Evolutionary conservation across 2,888 invertebrate genomes (phyloP).

Genomic region (Gasteruption jaculator): DNA sequence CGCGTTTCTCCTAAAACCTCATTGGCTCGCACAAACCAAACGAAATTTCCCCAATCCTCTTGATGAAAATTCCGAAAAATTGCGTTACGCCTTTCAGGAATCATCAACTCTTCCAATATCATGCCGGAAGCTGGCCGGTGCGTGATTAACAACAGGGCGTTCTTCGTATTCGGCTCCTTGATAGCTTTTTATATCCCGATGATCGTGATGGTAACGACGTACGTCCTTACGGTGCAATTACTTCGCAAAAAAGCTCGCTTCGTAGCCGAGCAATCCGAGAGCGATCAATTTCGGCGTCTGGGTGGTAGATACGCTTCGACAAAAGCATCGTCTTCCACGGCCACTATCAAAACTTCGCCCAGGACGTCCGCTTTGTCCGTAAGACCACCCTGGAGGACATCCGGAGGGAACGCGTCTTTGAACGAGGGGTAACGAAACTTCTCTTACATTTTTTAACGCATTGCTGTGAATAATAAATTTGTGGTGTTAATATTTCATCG

Average conservation of each 20-base stretch:
- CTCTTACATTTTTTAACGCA: too few relatives aligned
- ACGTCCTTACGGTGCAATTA: slow-evolving; percentile 83
- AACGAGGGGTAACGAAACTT: too few relatives aligned
- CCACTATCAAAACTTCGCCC: slow-evolving; percentile 13
- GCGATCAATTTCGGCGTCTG: slow-evolving; percentile 56
- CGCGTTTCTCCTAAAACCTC: too few relatives aligned
- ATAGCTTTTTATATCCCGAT: slow-evolving; percentile 95
- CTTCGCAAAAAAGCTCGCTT: slow-evolving; percentile 75
- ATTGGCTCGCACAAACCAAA: too few relatives aligned
- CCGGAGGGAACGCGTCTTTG: slow-evolving; percentile 44
- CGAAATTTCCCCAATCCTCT: neutral
- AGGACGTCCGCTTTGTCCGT: slow-evolving; percentile 23
- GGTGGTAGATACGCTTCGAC: slow-evolving; percentile 49
- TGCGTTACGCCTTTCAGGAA: slow-evolving; percentile 59
- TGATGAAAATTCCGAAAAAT: neutral
- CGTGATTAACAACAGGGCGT: slow-evolving; percentile 79
- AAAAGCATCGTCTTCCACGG: slow-evolving; percentile 25
- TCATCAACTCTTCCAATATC: slow-evolving; percentile 72
- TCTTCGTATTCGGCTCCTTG: slow-evolving; percentile 88
- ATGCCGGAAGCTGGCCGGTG: slow-evolving; percentile 75
- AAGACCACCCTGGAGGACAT: slow-evolving; percentile 46
- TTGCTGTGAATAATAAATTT: too few relatives aligned
- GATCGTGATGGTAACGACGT: slow-evolving; percentile 90
- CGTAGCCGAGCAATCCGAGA: slow-evolving; percentile 63
- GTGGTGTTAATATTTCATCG: too few relatives aligned